phyloP scores from a whole-genome alignment of 2,797 vertebrate genomes.

The Poliocrania exsul region DNA sequence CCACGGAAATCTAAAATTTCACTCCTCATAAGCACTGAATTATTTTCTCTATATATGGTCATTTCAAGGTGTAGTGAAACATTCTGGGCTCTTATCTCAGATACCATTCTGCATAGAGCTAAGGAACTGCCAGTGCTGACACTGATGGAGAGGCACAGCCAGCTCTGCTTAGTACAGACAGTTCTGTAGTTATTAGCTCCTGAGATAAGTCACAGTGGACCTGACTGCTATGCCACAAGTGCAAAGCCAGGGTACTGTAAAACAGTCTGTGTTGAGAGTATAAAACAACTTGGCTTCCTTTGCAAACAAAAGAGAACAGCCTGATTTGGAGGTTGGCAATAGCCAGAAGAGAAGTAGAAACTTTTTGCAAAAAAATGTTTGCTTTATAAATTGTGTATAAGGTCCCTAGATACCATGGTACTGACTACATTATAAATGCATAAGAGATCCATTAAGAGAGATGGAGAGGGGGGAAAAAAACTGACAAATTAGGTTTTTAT shows the following conservation, averaged over 20 bases:
- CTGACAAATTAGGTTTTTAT: slow-evolving; percentile 4
- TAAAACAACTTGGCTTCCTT: neutral
- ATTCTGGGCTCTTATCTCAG: neutral
- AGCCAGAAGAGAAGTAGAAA: neutral
- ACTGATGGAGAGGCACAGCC: neutral
- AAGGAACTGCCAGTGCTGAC: neutral
- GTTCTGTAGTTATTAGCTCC: neutral
- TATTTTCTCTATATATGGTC: neutral
- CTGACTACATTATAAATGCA: slow-evolving; percentile 45
- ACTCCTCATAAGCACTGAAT: neutral
- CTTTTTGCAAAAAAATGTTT: neutral
- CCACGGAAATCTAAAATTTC: rapidly evolving
- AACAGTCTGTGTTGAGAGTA: neutral
- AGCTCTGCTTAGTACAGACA: neutral
- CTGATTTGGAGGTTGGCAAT: neutral
- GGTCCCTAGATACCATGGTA: neutral
- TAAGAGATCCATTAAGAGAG: slow-evolving; percentile 51
- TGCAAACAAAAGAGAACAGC: neutral
- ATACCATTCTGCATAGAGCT: rapidly evolving
- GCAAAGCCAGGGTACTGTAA: neutral
- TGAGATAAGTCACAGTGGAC: neutral
- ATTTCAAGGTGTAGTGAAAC: neutral
- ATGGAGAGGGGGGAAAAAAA: rapidly evolving
- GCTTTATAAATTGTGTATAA: slow-evolving; percentile 47
- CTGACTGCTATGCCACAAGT: neutral